Conservation (phyloP, 2,888 invertebrate genomes). For the Noctua pronuba region DNA sequence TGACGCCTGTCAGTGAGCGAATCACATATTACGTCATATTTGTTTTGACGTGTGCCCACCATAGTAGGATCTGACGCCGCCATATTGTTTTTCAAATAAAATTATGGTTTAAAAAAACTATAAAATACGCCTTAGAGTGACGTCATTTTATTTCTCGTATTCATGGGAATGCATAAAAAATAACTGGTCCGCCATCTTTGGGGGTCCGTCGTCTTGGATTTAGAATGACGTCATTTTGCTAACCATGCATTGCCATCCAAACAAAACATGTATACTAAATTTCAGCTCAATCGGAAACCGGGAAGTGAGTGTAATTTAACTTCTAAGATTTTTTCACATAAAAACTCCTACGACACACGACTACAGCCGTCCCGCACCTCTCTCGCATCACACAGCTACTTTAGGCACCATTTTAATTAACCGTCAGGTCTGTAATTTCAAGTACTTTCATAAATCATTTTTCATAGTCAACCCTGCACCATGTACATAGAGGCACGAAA, state of each 20-base stretch:
- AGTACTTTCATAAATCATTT: conserved; percentile 1
- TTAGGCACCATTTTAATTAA: neutral
- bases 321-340: neutral
- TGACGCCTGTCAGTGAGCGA: neutral
- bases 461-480: conserved; percentile 18
- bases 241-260: neutral
- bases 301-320: neutral
- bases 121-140: neutral
- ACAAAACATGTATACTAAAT: neutral
- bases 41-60: neutral
- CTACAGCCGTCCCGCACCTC: neutral
- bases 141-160: neutral
- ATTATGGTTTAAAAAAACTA: neutral
- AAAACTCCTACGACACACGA: neutral
- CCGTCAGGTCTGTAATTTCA: conserved; percentile 1
- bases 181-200: neutral
- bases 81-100: neutral
- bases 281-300: neutral
- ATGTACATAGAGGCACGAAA: conserved; percentile 41
- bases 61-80: neutral
- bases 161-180: neutral
- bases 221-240: neutral
- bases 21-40: neutral
- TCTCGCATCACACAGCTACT: neutral
- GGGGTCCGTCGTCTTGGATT: neutral